phyloP scores from a whole-genome alignment of 2,113 vertebrate species.

The Mastomys natalensis region DNA sequence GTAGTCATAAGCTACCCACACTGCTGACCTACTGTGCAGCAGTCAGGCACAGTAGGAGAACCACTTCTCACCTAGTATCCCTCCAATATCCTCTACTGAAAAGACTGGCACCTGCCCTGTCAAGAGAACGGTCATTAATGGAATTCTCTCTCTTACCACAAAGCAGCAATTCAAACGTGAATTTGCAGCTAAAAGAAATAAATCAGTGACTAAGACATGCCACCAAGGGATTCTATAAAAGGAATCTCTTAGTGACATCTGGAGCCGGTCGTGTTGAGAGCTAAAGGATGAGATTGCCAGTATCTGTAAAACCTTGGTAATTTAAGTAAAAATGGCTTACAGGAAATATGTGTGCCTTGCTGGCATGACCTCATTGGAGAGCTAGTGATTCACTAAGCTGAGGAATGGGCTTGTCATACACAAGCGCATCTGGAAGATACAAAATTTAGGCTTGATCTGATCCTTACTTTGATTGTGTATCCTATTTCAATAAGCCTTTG shows the following conservation, averaged over 20 bases:
- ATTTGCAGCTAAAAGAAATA: not conserved
- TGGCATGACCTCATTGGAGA: not conserved
- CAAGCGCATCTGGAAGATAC: not conserved
- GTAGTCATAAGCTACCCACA: not conserved
- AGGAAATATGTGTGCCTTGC: not conserved
- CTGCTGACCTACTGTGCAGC: not conserved
- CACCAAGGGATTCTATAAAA: not conserved
- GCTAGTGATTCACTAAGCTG: not conserved
- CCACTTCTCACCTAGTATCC: not conserved
- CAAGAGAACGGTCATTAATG: not conserved
- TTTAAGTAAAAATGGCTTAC: not conserved
- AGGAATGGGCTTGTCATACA: not conserved
- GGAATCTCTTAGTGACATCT: not conserved
- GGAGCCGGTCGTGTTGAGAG: constrained; percentile 9
- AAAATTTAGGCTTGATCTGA: not conserved
- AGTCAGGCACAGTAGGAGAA: not conserved
- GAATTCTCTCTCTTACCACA: not conserved
- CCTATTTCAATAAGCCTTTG: constrained; percentile 11
- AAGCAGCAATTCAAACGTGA: not conserved
- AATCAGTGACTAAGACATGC: not conserved
- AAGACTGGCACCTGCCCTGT: not conserved
- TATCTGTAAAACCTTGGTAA: not conserved
- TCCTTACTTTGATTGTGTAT: not conserved
- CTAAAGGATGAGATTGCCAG: not conserved
- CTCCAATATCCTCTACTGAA: not conserved